Evolutionary conservation across 2,113 vertebrate species (phyloP).

Genomic region (Channa maculata): DNA sequence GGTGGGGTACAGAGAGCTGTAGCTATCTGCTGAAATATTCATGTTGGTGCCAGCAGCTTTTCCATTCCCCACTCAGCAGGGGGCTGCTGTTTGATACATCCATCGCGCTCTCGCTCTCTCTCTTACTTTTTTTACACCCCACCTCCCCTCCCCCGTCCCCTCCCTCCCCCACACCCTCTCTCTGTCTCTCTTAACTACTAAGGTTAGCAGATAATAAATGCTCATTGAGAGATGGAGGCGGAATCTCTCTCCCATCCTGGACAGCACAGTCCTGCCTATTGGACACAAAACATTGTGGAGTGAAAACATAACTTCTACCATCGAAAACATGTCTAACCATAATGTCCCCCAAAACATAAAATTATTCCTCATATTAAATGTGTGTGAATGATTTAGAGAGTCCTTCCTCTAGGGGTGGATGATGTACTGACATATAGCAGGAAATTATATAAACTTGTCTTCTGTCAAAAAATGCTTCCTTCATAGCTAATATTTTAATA

Average conservation of each 20-base stretch:
- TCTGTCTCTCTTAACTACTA: conserved; percentile 71
- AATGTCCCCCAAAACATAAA: not conserved
- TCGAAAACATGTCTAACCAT: conserved; percentile 13
- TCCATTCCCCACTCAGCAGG: conserved; percentile 86
- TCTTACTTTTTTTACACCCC: conserved; percentile 22
- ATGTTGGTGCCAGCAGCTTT: conserved; percentile 87
- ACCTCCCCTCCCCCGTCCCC: conserved; percentile 18
- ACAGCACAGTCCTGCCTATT: conserved; percentile 24
- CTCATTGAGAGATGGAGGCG: conserved; percentile 56
- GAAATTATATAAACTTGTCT: not conserved
- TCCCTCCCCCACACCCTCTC: conserved; percentile 23
- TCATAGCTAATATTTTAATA: no score
- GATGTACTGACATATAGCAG: not conserved
- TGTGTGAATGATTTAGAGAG: not conserved
- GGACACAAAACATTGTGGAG: conserved; percentile 5
- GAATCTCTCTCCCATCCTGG: conserved; percentile 28
- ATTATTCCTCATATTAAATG: not conserved
- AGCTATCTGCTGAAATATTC: conserved; percentile 87
- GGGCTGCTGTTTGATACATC: conserved; percentile 86
- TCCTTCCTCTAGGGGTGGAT: not conserved
- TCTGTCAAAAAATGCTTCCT: no score
- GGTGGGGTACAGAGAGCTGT: conserved; percentile 78
- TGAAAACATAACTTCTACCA: conserved; percentile 12
- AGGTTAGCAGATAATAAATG: conserved; percentile 70
- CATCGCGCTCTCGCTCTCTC: conserved; percentile 61